Base-by-base conservation (phyloP, 2,113 vertebrate genomes). In the Hippopotamus amphibius region DNA sequence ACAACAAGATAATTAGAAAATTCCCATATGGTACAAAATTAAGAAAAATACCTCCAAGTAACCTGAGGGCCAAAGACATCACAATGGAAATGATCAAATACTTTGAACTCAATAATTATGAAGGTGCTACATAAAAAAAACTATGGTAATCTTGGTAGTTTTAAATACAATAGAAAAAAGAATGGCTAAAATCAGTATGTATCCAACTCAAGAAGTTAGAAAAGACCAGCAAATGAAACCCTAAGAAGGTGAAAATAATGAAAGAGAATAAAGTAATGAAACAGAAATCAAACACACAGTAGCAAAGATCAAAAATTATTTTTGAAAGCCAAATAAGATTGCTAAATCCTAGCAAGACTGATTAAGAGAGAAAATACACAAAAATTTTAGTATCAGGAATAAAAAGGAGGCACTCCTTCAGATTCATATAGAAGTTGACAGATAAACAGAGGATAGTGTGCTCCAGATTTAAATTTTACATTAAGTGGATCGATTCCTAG, bases 201-300 rank as follows among this genome's bases (percentile, higher is more conserved):
- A 93, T 76, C 66, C 55, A 57, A 8, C 55, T 57, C 55, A 57
- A 57, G 55, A 57, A 21, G 55, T 57, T 21, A 57, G 55, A 76
- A 57, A 57, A 57, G 55, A 57, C 7, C 17, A 57, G 55, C 55
- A 57, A 57, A 21, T 21, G 17, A 57, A 96, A n/a, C 28, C 41
- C 26, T 88, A 68, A 76, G 22, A 88, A 83, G 10, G 48, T 17
- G 43, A 89, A 76, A 55, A 65, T 28, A 74, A 68, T 66, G 16
- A 84, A 85, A 80, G 61, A 83, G 16, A 22, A 71, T 66, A 95
- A 88, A 55, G 48, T 37, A 88, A 93, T 77, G 21, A 89, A 81
- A 37, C 3, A 76, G 59, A 83, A 43, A 28, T 90, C 65, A 86
- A 65, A 87, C 8, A 88, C 10, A 83, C 17, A 86, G 48, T 43